Percentiles rank a stretch among this genome's conserved stretches.
Conservation (phyloP, 1,140 invertebrate species). For the Pantala flavescens region DNA sequence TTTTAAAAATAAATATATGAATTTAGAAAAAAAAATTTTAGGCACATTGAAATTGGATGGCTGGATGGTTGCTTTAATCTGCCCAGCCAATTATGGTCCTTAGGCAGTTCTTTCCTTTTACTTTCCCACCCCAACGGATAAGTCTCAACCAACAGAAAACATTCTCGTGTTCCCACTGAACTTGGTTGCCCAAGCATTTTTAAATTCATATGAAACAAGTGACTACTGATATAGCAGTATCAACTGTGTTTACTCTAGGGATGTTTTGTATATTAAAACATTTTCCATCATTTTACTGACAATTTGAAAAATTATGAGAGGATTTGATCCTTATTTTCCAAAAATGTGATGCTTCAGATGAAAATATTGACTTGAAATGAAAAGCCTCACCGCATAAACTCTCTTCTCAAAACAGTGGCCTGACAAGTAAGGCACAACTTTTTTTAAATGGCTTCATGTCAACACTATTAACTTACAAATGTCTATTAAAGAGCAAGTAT, state of each 20-base stretch:
- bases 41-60: conserved; percentile 4
- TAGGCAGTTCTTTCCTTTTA: neutral
- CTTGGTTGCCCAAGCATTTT: neutral
- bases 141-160: conserved; percentile 1
- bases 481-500: neutral
- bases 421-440: conserved; percentile 9
- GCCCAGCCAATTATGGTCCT: neutral
- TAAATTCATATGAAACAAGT: neutral
- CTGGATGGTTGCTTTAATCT: conserved; percentile 4
- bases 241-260: conserved; percentile 1
- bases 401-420: conserved; percentile 4
- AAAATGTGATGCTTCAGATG: neutral
- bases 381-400: neutral
- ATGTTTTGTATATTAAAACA: neutral
- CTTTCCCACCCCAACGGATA: neutral
- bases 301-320: neutral
- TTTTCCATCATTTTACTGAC: neutral
- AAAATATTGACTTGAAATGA: conserved; percentile 2
- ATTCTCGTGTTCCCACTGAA: neutral
- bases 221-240: neutral
- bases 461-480: conserved; percentile 8
- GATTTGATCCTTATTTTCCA: neutral
- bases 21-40: conserved; percentile 9
- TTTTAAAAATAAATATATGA: conserved; percentile 11
- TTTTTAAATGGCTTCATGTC: neutral